phyloP scores from a whole-genome alignment of 2,888 invertebrate genomes.

The Cataglyphis rosenhaueri region DNA sequence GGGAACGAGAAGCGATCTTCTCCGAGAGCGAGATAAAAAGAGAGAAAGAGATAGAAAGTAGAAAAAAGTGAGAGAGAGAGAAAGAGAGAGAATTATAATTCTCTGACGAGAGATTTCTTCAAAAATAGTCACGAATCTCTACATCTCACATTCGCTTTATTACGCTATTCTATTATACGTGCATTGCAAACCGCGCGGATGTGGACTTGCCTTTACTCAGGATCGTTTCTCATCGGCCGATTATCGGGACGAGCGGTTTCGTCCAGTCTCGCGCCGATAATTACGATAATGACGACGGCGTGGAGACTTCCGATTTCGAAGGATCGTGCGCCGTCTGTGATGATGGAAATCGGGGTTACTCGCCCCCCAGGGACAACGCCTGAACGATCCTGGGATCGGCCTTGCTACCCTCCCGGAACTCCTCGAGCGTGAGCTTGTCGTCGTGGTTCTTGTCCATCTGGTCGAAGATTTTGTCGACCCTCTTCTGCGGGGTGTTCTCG shows the following conservation, averaged over 20 bases:
- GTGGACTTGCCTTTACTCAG: conserved; percentile 43
- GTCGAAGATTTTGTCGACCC: conserved; percentile 99
- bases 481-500: conserved; percentile 96
- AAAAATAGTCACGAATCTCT: conserved; percentile 39
- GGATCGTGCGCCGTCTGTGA: conserved; percentile 41
- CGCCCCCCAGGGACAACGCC: conserved; percentile 94
- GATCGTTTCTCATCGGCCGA: conserved; percentile 22
- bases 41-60: neutral
- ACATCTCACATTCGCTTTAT: conserved; percentile 14
- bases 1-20: conserved; percentile 52
- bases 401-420: conserved; percentile 99
- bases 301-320: conserved; percentile 28
- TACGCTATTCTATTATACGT: conserved; percentile 25
- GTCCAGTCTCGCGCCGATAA: conserved; percentile 43
- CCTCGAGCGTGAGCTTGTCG: conserved; percentile 97
- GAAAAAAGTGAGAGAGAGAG: conserved; percentile 24
- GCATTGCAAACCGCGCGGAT: conserved; percentile 44
- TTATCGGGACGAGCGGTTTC: conserved; percentile 43
- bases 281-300: conserved; percentile 40
- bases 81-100: conserved; percentile 12
- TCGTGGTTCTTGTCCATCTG: conserved; percentile 99
- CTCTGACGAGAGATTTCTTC: conserved; percentile 24
- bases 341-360: conserved; percentile 83
- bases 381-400: conserved; percentile 99
- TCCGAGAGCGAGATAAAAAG: conserved; percentile 34